Conservation (phyloP, 2,797 vertebrate genomes). For the Tamandua tetradactyla region DNA sequence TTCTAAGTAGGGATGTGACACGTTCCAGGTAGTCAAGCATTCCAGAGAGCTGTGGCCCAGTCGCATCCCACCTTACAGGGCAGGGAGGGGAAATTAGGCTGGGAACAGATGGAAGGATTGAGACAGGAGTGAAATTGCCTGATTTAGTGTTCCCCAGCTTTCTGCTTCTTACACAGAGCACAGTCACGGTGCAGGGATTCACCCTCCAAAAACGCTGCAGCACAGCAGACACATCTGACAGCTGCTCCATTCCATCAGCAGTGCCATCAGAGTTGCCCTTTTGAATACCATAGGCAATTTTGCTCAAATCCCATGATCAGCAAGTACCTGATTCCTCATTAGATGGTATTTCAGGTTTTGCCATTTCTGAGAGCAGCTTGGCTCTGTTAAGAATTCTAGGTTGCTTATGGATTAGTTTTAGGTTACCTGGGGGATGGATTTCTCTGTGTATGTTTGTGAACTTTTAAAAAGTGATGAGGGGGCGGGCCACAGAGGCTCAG, state of each 20-base stretch:
- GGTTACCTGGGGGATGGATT: neutral
- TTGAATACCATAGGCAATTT: neutral
- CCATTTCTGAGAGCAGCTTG: neutral
- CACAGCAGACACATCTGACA: neutral
- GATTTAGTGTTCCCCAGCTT: neutral
- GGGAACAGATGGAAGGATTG: neutral
- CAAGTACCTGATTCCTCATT: constrained; percentile 33
- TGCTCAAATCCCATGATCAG: neutral
- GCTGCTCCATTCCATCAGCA: neutral
- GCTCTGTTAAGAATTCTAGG: constrained; percentile 24
- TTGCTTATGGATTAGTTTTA: neutral
- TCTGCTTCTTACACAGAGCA: neutral
- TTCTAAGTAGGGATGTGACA: too few species aligned
- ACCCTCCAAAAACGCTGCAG: neutral
- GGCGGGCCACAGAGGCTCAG: too few species aligned
- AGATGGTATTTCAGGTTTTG: neutral
- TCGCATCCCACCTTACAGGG: neutral
- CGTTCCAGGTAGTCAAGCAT: neutral
- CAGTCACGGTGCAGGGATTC: neutral
- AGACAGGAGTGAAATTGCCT: neutral
- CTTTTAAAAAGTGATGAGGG: neutral
- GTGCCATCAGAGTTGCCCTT: neutral
- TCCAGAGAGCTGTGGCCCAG: neutral
- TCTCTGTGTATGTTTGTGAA: neutral
- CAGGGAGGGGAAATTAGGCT: neutral